Percentiles rank a stretch among this genome's conserved stretches.
These are phyloP conservation scores for Coregonus ussuriensis DNA, from an alignment of 2,797 vertebrate genomes.

Conservation along the genomic window DNA sequence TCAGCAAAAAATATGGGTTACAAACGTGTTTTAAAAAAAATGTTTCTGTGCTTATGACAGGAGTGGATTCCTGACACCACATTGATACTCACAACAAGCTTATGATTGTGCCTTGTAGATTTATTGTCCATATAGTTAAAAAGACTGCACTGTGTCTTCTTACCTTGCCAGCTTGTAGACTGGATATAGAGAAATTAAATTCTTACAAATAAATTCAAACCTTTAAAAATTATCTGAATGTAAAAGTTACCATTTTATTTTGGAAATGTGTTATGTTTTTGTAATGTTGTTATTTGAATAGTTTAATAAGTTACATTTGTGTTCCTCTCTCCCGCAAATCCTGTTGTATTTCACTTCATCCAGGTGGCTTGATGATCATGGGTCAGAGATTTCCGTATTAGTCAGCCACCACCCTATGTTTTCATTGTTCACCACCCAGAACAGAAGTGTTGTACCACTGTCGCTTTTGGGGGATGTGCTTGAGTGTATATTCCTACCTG, in stretches of 20 bases:
- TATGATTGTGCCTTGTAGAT: not conserved
- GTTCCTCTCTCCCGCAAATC: not conserved
- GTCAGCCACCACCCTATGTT: not conserved
- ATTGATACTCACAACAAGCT: constrained; percentile 9
- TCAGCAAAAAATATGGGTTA: not conserved
- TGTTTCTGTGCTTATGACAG: constrained; percentile 42
- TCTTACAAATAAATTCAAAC: too few relatives aligned
- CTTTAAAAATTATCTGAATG: too few relatives aligned
- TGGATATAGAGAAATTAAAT: constrained; percentile 10
- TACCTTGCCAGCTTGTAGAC: not conserved
- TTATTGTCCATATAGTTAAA: not conserved
- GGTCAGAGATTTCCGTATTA: not conserved
- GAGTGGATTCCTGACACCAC: constrained; percentile 29
- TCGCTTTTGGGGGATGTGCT: not conserved
- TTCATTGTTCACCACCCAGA: not conserved
- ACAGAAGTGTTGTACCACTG: not conserved
- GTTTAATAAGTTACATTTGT: not conserved
- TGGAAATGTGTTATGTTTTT: constrained; percentile 26
- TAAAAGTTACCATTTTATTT: not conserved
- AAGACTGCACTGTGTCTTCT: not conserved
- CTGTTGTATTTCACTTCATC: not conserved
- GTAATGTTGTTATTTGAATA: constrained; percentile 11
- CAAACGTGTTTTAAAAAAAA: not conserved
- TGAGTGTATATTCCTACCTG: not conserved
- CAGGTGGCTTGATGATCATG: not conserved